Conservation (phyloP, 2,113 vertebrate species). For the Chauna torquata region DNA sequence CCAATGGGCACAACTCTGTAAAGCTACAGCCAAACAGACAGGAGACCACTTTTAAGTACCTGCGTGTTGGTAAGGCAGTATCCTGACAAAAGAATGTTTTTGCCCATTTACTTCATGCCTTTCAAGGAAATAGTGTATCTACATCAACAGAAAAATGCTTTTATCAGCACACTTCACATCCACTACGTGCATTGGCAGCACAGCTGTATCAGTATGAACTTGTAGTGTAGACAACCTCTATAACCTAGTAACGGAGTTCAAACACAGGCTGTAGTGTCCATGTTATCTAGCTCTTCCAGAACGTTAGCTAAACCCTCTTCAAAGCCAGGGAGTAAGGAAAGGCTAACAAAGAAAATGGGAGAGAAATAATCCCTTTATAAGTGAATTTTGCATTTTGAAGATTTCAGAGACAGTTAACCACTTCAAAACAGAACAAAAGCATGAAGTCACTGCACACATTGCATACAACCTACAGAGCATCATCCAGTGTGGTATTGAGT, state of each 20-base stretch:
- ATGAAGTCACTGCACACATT: neutral
- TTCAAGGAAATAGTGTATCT: neutral
- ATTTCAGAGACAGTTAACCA: neutral
- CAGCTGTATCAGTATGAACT: neutral
- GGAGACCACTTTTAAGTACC: neutral
- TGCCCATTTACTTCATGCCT: neutral
- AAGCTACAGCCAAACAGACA: neutral
- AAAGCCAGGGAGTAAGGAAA: neutral
- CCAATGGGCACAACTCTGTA: neutral
- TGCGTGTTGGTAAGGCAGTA: neutral
- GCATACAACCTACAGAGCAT: fast-evolving
- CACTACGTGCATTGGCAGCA: neutral
- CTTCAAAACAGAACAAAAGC: neutral
- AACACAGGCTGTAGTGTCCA: neutral
- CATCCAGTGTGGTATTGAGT: neutral
- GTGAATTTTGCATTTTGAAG: neutral
- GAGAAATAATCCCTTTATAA: neutral
- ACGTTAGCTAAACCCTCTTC: neutral
- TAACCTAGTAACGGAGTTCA: neutral
- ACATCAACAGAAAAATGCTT: neutral
- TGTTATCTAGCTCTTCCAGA: neutral
- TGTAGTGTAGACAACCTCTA: neutral
- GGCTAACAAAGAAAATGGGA: neutral
- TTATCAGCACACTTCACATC: neutral
- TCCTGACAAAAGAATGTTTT: neutral